phyloP scores from a whole-genome alignment of 2,888 invertebrate genomes.

The Uloborus plumipes region DNA sequence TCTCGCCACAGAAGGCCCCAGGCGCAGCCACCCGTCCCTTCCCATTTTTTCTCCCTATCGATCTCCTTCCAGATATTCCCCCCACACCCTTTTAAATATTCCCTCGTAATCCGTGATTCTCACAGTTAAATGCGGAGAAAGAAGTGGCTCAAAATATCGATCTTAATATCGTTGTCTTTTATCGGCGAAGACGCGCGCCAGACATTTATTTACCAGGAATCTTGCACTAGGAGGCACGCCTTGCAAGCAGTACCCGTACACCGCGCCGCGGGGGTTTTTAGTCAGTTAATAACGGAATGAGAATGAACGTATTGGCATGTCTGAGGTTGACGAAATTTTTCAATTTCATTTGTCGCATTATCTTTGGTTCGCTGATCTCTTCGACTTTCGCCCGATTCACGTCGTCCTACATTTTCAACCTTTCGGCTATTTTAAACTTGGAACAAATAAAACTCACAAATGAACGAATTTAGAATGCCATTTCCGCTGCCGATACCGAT shows the following conservation, averaged over 20 bases:
- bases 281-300: constrained; percentile 45
- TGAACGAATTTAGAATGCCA: constrained; percentile 30
- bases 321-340: constrained; percentile 12
- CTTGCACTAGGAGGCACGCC: constrained; percentile 41
- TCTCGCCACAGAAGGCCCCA: background rate
- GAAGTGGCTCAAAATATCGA: constrained; percentile 60
- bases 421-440: constrained; percentile 47
- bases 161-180: constrained; percentile 61
- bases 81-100: constrained; percentile 49
- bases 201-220: constrained; percentile 49
- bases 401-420: constrained; percentile 55
- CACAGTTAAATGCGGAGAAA: constrained; percentile 61
- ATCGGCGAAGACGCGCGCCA: constrained; percentile 53
- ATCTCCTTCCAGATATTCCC: constrained; percentile 51
- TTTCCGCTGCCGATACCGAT: no score
- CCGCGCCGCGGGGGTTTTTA: constrained; percentile 55
- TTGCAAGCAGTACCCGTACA: constrained; percentile 47
- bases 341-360: constrained; percentile 16
- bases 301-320: constrained; percentile 36
- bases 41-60: constrained; percentile 61
- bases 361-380: constrained; percentile 44
- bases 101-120: constrained; percentile 58
- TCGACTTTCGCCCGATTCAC: constrained; percentile 21
- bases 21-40: constrained; percentile 21
- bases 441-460: constrained; percentile 53